phyloP scores from a whole-genome alignment of 2,888 invertebrate genomes.

The Sympetrum striolatum region DNA sequence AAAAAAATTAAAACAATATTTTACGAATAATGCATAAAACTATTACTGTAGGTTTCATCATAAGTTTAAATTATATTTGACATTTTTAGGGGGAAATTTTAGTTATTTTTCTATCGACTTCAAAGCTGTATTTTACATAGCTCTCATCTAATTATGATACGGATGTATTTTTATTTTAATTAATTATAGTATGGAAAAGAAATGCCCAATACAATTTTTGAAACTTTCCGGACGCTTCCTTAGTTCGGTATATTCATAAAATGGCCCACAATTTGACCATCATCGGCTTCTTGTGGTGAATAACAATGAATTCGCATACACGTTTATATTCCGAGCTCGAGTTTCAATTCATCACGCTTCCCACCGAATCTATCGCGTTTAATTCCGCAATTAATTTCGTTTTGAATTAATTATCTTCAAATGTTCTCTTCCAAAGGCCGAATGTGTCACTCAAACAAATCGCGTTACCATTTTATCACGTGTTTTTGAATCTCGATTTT shows the following conservation, averaged over 20 bases:
- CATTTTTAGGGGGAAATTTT: no score
- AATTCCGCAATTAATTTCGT: not conserved
- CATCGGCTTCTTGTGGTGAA: not conserved
- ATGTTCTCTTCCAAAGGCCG: not conserved
- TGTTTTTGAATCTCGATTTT: not conserved
- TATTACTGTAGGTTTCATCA: no score
- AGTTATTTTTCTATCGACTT: no score
- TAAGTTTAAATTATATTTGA: no score
- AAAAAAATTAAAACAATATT: no score
- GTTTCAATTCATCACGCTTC: not conserved
- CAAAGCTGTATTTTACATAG: no score
- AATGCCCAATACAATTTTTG: no score
- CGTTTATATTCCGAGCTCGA: not conserved
- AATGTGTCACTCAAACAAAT: not conserved
- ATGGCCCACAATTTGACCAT: not conserved
- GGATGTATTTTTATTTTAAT: no score
- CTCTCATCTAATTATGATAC: no score
- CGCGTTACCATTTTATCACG: not conserved
- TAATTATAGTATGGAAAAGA: no score
- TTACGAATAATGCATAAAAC: no score
- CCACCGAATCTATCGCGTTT: not conserved
- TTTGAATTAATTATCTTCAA: not conserved
- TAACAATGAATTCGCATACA: not conserved
- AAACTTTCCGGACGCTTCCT: not conserved
- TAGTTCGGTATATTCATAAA: not conserved